phyloP scores from a whole-genome alignment of 2,797 vertebrate genomes.

The Rhinichthys osculus region DNA sequence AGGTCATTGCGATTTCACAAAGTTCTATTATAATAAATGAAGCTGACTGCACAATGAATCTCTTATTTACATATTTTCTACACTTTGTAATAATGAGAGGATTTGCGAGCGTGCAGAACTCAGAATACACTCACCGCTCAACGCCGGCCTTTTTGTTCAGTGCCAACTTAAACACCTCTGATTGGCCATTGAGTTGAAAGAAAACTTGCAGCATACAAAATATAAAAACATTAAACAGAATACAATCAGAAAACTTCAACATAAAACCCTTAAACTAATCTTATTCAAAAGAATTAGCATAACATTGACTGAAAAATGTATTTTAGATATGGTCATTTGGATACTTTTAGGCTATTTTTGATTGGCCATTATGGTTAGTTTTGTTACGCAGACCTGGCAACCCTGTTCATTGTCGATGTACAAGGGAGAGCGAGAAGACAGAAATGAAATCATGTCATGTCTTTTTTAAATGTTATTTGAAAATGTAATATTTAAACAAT shows the following conservation, averaged over 20 bases:
- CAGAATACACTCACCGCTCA: too few relatives aligned
- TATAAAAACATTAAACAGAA: too few relatives aligned
- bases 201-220: too few relatives aligned
- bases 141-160: background rate
- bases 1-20: background rate
- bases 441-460: background rate
- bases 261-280: too few relatives aligned
- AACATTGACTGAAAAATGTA: background rate
- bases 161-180: background rate
- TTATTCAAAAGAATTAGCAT: too few relatives aligned
- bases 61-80: background rate
- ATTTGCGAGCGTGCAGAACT: background rate
- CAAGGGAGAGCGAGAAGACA: background rate
- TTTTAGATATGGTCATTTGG: background rate
- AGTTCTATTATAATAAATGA: background rate
- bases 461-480: background rate
- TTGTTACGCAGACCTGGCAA: background rate
- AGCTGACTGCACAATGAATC: background rate
- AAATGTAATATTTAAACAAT: conserved; percentile 24
- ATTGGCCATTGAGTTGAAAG: background rate
- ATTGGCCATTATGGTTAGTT: background rate
- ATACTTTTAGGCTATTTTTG: background rate
- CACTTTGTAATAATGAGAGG: background rate
- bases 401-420: background rate
- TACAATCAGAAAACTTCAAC: too few relatives aligned